phyloP scores from a whole-genome alignment of 2,888 invertebrate genomes.

The Platycheirus albimanus region DNA sequence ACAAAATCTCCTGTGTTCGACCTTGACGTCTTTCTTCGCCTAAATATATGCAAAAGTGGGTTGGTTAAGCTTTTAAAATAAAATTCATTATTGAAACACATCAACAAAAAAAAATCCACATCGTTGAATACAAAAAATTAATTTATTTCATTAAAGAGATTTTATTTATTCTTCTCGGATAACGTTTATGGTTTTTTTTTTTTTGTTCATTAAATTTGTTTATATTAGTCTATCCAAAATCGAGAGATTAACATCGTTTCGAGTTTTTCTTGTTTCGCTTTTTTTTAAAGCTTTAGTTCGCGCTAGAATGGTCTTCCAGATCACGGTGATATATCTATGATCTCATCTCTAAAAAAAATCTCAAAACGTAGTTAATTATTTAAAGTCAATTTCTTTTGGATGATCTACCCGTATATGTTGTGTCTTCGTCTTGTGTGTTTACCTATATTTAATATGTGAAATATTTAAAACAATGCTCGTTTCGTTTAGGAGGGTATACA shows the following conservation, averaged over 20 bases:
- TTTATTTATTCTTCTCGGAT: constrained; percentile 3
- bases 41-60: constrained; percentile 21
- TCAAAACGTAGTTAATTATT: constrained; percentile 31
- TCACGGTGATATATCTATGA: constrained; percentile 55
- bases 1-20: not conserved
- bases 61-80: constrained; percentile 7
- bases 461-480: not conserved
- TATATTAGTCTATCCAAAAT: constrained; percentile 9
- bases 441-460: not conserved
- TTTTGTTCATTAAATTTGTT: constrained; percentile 28
- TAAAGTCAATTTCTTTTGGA: not conserved
- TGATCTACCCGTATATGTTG: constrained; percentile 1
- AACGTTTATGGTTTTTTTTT: constrained; percentile 5
- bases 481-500: not conserved
- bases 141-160: constrained; percentile 18
- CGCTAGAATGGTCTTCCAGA: not conserved
- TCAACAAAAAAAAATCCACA: not conserved
- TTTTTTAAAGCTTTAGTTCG: not conserved
- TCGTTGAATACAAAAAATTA: constrained; percentile 1
- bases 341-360: constrained; percentile 63
- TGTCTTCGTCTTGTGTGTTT: constrained; percentile 5
- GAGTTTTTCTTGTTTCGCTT: constrained; percentile 28
- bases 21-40: not conserved
- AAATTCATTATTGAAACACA: constrained; percentile 7
- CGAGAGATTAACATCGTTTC: constrained; percentile 1